Evolutionary conservation across 2,113 vertebrate genomes (phyloP), one percentile per base, ranked within the genome.

Genomic region (Mastomys coucha): DNA sequence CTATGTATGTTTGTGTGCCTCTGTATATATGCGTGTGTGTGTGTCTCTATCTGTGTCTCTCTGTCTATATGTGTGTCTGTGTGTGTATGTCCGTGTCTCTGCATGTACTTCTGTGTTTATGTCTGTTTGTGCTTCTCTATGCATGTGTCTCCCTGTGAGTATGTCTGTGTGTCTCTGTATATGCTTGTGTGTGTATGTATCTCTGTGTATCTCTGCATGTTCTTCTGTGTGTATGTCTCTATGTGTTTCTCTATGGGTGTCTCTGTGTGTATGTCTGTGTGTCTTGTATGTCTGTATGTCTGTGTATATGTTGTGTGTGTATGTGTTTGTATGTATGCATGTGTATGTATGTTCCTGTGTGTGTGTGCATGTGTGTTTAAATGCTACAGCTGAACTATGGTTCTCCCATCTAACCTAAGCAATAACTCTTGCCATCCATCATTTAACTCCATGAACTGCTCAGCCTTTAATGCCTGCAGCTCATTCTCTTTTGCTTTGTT

Each of bases 401-500:
- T 2, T 51, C 16, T 42, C 45, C 0, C 28, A 31, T 58, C 3
- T 75, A 31, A 12, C 22, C 16, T 28, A 16, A 72, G n/a, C 31
- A 17, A 36, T 10, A 33, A 28, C 7, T 22, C n/a, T 63, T 28
- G 4, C 8, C 11, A 9, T 81, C 69, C 58, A 1, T 39, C 42
- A 69, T 58, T 80, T 42, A 65, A 42, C 60, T 77, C 84, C 39
- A 12, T 28, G 33, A 33, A 24, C 39, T 8, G 5, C 24, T 51
- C 22, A 31, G 17, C 31, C n/a, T 69, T 17, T 73, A 67, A 60
- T 36, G 58, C 19, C 69, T 82, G 11, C 20, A 36, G 2, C 58
- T 91, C 96, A 22, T 85, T 89, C 45, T 94, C 51, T 67, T 33
- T 81, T 13, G 10, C 78, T 77, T 91, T 69, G 53, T 36, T 53